A percentile compares a stretch with the other conserved stretches of the same genome.
phyloP scores from a whole-genome alignment of 2,888 invertebrate genomes.

The Anorthoa munda region DNA sequence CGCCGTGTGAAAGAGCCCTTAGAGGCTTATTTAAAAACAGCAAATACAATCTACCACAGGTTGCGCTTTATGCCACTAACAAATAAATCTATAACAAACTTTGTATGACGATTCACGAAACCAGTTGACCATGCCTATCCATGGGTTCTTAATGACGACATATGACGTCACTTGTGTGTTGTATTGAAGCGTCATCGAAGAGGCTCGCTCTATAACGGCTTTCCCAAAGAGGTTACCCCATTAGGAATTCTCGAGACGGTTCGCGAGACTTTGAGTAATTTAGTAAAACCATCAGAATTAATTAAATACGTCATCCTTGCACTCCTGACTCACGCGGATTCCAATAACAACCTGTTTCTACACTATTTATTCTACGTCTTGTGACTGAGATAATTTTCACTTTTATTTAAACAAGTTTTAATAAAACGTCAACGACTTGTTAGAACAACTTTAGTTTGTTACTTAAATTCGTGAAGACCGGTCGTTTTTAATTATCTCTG shows the following conservation, averaged over 20 bases:
- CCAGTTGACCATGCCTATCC: neutral
- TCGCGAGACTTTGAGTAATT: conserved; percentile 7
- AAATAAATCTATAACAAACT: neutral
- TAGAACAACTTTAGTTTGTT: conserved; percentile 66
- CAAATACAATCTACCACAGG: neutral
- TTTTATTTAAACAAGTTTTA: conserved; percentile 62
- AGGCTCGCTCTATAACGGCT: conserved; percentile 6
- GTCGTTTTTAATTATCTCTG: conserved; percentile 57
- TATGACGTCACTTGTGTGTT: neutral
- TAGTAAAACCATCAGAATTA: conserved; percentile 4
- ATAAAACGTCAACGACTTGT: conserved; percentile 45
- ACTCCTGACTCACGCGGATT: conserved; percentile 35
- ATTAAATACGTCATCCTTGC: conserved; percentile 26
- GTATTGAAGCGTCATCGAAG: conserved; percentile 1
- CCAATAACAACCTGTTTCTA: conserved; percentile 21
- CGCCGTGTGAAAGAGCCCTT: no score
- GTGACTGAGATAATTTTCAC: conserved; percentile 72
- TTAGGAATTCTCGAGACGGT: neutral
- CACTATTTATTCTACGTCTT: conserved; percentile 67
- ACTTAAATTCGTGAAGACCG: conserved; percentile 55
- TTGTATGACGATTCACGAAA: neutral
- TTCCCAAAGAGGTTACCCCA: neutral
- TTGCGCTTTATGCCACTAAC: neutral
- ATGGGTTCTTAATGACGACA: neutral
- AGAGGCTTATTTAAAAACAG: neutral